Evolutionary conservation across 2,113 vertebrate species (phyloP).

Genomic region (Myrmecophaga tridactyla): DNA sequence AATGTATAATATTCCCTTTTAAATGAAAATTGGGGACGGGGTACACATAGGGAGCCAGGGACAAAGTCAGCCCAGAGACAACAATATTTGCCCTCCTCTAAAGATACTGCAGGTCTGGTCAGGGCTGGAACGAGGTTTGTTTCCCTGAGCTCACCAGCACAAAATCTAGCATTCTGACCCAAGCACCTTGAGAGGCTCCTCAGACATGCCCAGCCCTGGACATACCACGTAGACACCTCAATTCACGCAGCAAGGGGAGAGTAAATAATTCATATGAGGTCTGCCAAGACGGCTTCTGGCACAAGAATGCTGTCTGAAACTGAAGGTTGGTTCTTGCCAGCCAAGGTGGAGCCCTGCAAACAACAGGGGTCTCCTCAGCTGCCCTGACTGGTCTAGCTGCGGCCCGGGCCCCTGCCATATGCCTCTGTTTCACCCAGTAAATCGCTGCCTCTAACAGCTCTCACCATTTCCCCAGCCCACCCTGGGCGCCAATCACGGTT

Average conservation of each 20-base stretch:
- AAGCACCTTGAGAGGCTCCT: conserved; percentile 38
- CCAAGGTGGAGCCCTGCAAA: conserved; percentile 36
- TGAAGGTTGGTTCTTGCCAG: conserved; percentile 56
- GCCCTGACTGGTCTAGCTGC: background rate
- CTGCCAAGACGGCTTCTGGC: conserved; percentile 51
- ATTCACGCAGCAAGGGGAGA: conserved; percentile 57
- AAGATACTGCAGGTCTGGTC: background rate
- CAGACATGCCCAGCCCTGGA: conserved; percentile 23
- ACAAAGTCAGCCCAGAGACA: background rate
- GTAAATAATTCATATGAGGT: conserved; percentile 60
- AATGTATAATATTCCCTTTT: background rate
- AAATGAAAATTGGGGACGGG: background rate
- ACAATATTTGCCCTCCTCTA: background rate
- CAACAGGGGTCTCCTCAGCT: conserved; percentile 25
- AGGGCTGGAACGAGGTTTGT: background rate
- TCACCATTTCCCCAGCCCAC: background rate
- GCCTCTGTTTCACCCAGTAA: background rate
- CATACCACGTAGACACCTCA: conserved; percentile 7
- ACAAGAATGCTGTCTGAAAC: conserved; percentile 64
- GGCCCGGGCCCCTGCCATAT: background rate
- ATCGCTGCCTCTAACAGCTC: background rate
- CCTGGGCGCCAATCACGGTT: background rate
- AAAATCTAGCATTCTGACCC: conserved; percentile 60
- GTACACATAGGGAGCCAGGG: background rate
- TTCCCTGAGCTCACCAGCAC: background rate